A percentile compares a stretch with the other conserved stretches of the same genome.
phyloP scores from a whole-genome alignment of 2,113 vertebrate genomes.

The Charadrius vociferus region DNA sequence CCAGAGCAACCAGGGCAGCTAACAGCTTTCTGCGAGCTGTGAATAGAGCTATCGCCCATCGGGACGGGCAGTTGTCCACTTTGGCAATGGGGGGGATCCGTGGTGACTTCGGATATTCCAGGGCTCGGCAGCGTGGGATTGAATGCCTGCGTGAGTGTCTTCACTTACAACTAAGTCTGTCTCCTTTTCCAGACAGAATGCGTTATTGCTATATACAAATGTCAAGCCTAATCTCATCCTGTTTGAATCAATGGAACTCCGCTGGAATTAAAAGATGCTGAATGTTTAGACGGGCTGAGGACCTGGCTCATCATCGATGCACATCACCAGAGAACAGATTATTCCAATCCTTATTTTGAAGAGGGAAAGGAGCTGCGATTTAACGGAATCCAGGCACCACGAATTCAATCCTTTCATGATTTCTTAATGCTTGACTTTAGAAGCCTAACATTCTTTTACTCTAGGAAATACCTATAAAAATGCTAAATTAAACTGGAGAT shows the following conservation, averaged over 20 bases:
- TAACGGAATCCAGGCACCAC: not conserved
- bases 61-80: not conserved
- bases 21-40: not conserved
- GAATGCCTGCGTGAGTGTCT: not conserved
- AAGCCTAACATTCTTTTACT: not conserved
- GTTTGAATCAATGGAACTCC: not conserved
- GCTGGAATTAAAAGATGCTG: not conserved
- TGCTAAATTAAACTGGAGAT: not conserved
- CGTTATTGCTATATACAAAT: not conserved
- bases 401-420: not conserved
- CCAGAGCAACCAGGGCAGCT: not conserved
- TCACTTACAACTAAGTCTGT: not conserved
- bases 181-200: not conserved
- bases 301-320: not conserved
- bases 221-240: not conserved
- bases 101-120: not conserved
- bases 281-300: not conserved
- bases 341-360: not conserved
- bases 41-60: fast-evolving
- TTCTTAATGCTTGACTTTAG: not conserved
- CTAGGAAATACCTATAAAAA: not conserved
- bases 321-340: not conserved
- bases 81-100: not conserved
- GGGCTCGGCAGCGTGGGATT: not conserved
- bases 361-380: not conserved